Evolutionary conservation across 2,113 vertebrate species (phyloP).

Genomic region (Hyperoodon ampullatus): DNA sequence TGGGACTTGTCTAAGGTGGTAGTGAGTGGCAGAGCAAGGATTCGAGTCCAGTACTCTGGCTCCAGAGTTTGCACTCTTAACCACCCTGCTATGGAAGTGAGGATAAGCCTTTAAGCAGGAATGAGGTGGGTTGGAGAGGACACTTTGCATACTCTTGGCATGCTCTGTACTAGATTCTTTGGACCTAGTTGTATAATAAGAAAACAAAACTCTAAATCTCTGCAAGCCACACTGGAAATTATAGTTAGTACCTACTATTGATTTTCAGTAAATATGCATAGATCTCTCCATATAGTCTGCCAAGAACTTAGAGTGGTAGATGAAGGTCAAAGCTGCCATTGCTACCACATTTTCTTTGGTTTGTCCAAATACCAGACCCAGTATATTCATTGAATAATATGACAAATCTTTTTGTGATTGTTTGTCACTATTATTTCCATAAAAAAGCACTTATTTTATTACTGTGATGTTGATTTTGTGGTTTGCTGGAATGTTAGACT

Average conservation of each 20-base stretch:
- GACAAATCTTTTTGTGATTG: background rate
- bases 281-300: background rate
- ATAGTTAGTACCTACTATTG: background rate
- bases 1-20: background rate
- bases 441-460: background rate
- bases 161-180: background rate
- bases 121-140: background rate
- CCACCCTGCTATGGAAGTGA: background rate
- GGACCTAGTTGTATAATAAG: background rate
- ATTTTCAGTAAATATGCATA: background rate
- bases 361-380: background rate
- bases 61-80: background rate
- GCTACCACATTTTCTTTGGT: background rate
- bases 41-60: background rate
- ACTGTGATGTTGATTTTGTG: background rate
- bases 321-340: background rate
- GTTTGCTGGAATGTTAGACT: background rate
- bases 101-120: background rate
- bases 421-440: slow-evolving; percentile 15
- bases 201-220: background rate
- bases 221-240: background rate
- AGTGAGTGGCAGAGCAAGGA: background rate
- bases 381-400: background rate
- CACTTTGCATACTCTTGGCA: background rate
- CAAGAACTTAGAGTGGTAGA: background rate